phyloP scores from a whole-genome alignment of 1,140 invertebrate genomes.

The Drosophila paulistorum region DNA sequence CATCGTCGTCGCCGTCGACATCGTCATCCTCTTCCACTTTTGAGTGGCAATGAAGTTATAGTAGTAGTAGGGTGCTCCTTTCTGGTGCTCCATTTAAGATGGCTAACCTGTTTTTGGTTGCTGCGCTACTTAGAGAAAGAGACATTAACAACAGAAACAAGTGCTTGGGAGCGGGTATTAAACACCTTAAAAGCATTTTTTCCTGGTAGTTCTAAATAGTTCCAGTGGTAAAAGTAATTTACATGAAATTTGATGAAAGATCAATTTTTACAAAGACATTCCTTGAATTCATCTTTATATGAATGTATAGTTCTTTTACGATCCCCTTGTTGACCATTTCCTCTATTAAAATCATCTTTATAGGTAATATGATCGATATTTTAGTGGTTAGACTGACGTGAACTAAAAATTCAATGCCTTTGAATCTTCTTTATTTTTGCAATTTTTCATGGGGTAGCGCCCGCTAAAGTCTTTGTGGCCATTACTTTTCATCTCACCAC shows the following conservation, averaged over 20 bases:
- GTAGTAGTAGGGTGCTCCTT: conserved; percentile 72
- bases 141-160: neutral
- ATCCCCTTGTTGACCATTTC: too few species aligned
- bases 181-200: too few species aligned
- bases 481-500: neutral
- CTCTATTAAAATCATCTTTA: too few species aligned
- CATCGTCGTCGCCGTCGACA: conserved; percentile 4
- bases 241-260: too few species aligned
- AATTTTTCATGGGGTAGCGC: neutral
- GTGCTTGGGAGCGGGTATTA: neutral
- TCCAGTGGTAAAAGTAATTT: too few species aligned
- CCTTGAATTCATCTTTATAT: too few species aligned
- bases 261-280: too few species aligned
- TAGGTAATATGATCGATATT: too few species aligned
- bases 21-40: conserved; percentile 51
- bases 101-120: conserved; percentile 63
- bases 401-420: neutral
- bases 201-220: too few species aligned
- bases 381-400: too few species aligned
- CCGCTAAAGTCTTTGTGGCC: neutral
- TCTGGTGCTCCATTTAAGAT: conserved; percentile 61
- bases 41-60: conserved; percentile 71
- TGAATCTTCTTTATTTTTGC: too few species aligned
- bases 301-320: too few species aligned
- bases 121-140: conserved; percentile 21